These are phyloP conservation scores for Vidua macroura DNA, from an alignment of 2,113 vertebrate genomes.

Conservation along the genomic window DNA sequence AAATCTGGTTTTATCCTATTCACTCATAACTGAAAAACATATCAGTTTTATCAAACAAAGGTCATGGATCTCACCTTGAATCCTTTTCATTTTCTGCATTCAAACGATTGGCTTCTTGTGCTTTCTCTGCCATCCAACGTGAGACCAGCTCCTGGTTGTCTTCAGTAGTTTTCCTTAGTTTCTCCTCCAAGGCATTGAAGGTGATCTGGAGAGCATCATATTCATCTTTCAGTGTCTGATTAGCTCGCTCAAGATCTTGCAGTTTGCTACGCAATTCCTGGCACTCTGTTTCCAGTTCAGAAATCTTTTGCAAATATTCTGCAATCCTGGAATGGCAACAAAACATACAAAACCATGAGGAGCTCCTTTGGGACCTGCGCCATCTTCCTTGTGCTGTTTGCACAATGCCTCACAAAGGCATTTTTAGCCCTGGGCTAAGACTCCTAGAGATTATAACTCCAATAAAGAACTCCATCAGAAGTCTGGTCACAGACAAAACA, in stretches of 20 bases:
- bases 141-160: conserved; percentile 98
- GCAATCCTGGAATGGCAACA: conserved; percentile 79
- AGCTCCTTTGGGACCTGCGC: background rate
- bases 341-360: background rate
- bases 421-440: background rate
- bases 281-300: conserved; percentile 85
- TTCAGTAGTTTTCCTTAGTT: conserved; percentile 89
- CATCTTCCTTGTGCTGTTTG: background rate
- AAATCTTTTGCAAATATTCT: conserved; percentile 87
- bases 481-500: background rate
- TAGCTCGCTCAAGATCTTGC: conserved; percentile 90
- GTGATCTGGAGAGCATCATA: conserved; percentile 98
- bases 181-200: conserved; percentile 94
- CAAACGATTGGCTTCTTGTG: conserved; percentile 93
- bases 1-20: background rate
- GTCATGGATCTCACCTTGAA: conserved; percentile 74
- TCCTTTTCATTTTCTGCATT: conserved; percentile 99
- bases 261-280: conserved; percentile 83
- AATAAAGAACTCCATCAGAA: background rate
- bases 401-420: background rate
- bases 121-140: conserved; percentile 98
- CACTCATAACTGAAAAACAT: background rate
- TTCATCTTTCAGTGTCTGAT: conserved; percentile 96
- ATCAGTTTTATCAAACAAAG: background rate
- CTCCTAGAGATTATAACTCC: background rate